These are phyloP conservation scores for Brachypalpus laphriformis DNA, from an alignment of 2,888 invertebrate species.

Conservation along the genomic window DNA sequence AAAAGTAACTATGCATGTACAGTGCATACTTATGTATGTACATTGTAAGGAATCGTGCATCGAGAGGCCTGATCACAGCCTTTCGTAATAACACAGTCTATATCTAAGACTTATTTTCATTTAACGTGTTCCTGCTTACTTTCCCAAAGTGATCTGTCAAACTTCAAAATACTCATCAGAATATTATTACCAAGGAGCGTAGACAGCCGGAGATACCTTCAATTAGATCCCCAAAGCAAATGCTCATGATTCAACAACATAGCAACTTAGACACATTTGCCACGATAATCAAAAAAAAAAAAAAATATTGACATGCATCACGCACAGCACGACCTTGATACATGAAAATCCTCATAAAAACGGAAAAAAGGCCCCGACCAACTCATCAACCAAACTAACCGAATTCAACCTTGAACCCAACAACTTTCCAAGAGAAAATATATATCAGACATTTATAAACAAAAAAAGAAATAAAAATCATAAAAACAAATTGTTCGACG, in stretches of 20 bases:
- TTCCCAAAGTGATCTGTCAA: background rate
- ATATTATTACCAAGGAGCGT: background rate
- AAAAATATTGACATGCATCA: constrained; percentile 45
- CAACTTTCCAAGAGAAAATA: background rate
- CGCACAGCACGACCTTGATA: constrained; percentile 43
- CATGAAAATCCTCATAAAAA: constrained; percentile 15
- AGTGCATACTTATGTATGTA: too few species aligned
- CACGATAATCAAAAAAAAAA: background rate
- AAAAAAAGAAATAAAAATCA: background rate
- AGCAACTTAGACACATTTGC: constrained; percentile 15
- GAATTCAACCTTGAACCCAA: constrained; percentile 24
- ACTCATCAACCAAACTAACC: background rate
- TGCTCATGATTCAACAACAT: background rate
- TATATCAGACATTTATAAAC: constrained; percentile 11
- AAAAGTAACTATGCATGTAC: too few species aligned
- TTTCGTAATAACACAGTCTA: too few species aligned
- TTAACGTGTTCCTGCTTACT: background rate
- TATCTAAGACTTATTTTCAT: too few species aligned
- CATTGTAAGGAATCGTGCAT: too few species aligned
- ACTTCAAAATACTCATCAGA: background rate
- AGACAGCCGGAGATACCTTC: constrained; percentile 3
- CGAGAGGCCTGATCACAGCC: too few species aligned
- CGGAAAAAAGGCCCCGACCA: background rate
- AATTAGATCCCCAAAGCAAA: background rate
- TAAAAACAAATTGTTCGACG: constrained; percentile 5